Conservation (phyloP, 2,888 invertebrate genomes). For the Andrena flavipes region DNA sequence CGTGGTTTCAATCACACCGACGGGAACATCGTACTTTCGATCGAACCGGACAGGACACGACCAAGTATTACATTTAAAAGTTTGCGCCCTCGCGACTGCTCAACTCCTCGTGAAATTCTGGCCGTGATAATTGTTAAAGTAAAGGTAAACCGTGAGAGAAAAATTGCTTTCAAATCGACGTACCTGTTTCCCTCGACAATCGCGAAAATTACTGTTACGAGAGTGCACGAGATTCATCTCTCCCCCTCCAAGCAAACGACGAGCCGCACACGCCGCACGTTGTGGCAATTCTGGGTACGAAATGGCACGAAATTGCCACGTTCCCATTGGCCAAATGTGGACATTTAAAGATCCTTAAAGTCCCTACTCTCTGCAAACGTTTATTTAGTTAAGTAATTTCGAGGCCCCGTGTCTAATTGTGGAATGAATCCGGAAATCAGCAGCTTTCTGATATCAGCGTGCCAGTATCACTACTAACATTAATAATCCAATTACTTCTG, state of each 20-base stretch:
- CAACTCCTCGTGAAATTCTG: neutral
- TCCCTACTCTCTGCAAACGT: constrained; percentile 17
- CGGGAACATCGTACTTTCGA: constrained; percentile 39
- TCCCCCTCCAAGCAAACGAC: neutral
- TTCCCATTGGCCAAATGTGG: constrained; percentile 31
- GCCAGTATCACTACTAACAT: no score
- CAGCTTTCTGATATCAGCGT: no score
- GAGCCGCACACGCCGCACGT: constrained; percentile 9
- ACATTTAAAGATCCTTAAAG: constrained; percentile 7
- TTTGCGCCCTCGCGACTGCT: neutral
- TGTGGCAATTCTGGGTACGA: constrained; percentile 28
- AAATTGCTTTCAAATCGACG: constrained; percentile 22
- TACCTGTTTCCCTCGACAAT: constrained; percentile 18
- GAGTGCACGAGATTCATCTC: constrained; percentile 27
- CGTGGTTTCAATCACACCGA: constrained; percentile 61
- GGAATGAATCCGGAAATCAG: no score
- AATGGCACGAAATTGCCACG: constrained; percentile 27
- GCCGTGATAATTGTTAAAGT: neutral
- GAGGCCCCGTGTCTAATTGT: no score
- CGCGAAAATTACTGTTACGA: constrained; percentile 34
- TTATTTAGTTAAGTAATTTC: no score
- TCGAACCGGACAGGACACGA: constrained; percentile 13
- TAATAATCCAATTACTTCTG: no score
- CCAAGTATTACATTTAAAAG: constrained; percentile 37
- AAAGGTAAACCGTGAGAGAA: neutral